Percentiles rank a stretch among this genome's conserved stretches.
These are phyloP conservation scores for Athene cunicularia DNA, from an alignment of 2,113 vertebrate species.

Conservation along the genomic window DNA sequence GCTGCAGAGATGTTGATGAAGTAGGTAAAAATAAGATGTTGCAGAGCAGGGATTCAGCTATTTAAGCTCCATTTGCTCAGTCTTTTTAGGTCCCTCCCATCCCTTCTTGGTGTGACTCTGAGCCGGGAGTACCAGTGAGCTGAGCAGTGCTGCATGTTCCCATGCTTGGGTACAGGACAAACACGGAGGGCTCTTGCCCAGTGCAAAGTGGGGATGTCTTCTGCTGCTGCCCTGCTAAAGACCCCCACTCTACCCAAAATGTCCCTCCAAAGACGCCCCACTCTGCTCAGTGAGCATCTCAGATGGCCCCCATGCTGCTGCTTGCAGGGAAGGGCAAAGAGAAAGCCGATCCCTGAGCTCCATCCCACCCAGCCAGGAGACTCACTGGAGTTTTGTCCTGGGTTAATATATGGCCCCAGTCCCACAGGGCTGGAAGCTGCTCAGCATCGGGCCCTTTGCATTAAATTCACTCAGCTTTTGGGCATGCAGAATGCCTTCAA, in stretches of 20 bases:
- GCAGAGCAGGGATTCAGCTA: neutral
- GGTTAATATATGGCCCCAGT: neutral
- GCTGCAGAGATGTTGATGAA: neutral
- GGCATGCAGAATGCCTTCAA: neutral
- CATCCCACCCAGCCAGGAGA: neutral
- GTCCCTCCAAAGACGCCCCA: neutral
- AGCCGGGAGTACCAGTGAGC: neutral
- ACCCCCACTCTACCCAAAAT: neutral
- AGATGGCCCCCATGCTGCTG: neutral
- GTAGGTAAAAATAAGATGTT: neutral
- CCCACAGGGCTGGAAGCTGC: neutral
- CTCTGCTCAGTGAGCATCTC: neutral
- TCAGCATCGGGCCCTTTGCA: neutral
- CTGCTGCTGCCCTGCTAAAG: neutral
- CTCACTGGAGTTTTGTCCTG: rapidly evolving
- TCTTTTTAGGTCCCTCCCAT: neutral
- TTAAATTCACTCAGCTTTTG: neutral
- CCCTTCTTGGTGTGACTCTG: rapidly evolving
- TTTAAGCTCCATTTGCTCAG: neutral
- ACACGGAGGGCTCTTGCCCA: neutral
- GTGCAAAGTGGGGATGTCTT: neutral
- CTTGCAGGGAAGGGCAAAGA: neutral
- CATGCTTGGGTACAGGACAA: too few species aligned
- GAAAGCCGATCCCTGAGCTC: neutral
- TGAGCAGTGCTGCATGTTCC: neutral